Percentiles rank a stretch among this genome's conserved stretches.
These are phyloP conservation scores for Scortum barcoo DNA, from an alignment of 2,113 vertebrate genomes.

Conservation along the genomic window DNA sequence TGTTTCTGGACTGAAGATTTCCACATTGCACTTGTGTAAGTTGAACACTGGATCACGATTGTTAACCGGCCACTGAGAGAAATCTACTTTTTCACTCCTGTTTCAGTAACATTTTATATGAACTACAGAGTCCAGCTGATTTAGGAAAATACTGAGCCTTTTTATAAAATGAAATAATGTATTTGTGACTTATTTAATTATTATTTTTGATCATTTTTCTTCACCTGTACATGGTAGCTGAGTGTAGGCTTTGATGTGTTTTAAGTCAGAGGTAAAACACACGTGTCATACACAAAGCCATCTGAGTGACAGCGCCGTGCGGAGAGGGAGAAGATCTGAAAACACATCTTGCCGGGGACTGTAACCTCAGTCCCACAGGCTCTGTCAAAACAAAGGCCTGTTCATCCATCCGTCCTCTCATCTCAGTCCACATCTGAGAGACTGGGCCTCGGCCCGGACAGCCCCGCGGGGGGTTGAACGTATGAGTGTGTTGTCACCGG, in stretches of 20 bases:
- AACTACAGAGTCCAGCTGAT: not conserved
- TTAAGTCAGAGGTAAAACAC: conserved; percentile 38
- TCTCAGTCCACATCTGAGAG: conserved; percentile 72
- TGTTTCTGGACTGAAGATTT: too few relatives aligned
- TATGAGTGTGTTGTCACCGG: conserved; percentile 37
- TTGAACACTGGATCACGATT: too few relatives aligned
- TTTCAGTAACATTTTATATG: not conserved
- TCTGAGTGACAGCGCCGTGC: conserved; percentile 46
- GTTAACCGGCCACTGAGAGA: not conserved
- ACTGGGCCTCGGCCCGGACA: conserved; percentile 15
- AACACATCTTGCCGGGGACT: conserved; percentile 41
- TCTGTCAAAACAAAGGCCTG: conserved; percentile 73
- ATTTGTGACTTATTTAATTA: not conserved
- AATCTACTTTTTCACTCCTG: not conserved
- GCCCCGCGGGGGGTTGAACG: conserved; percentile 4
- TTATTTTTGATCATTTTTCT: not conserved
- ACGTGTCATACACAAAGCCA: conserved; percentile 14
- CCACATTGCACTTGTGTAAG: too few relatives aligned
- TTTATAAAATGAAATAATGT: not conserved
- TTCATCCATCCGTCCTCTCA: conserved; percentile 68
- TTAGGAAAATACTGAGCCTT: not conserved
- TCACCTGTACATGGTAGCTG: not conserved
- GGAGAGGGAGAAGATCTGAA: conserved; percentile 48
- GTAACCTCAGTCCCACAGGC: conserved; percentile 57
- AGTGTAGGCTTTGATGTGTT: not conserved